Conservation (phyloP, 2,113 vertebrate genomes). For the Eudorcas thomsonii region DNA sequence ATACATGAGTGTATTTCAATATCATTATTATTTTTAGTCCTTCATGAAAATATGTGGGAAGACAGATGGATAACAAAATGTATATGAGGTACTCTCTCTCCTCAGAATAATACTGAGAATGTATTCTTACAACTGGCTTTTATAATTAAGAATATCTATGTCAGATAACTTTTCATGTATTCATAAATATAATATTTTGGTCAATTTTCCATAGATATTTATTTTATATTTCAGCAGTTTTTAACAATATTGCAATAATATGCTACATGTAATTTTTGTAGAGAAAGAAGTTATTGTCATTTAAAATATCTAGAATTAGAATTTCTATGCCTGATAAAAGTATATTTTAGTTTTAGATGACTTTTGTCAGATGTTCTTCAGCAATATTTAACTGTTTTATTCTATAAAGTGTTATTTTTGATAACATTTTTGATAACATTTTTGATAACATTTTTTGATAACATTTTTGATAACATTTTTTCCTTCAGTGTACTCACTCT, state of each 20-base stretch:
- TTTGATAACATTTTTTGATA: no score
- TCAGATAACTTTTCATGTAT: not conserved
- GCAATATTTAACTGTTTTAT: not conserved
- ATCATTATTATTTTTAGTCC: not conserved
- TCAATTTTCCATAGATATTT: not conserved
- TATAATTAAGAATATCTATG: not conserved
- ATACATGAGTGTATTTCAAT: not conserved
- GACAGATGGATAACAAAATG: not conserved
- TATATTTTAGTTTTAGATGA: not conserved
- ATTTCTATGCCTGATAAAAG: not conserved
- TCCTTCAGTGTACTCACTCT: accelerated
- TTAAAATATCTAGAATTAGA: not conserved
- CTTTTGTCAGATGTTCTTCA: not conserved
- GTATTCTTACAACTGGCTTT: not conserved
- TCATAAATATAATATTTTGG: not conserved
- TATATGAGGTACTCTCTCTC: not conserved
- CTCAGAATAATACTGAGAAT: not conserved
- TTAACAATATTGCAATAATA: not conserved
- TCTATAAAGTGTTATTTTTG: not conserved
- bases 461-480: no score
- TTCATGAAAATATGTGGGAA: not conserved
- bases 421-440: no score
- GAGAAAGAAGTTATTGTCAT: not conserved
- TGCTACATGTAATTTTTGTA: not conserved
- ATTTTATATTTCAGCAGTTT: not conserved